Percentiles rank a stretch among this genome's conserved stretches.
phyloP scores from a whole-genome alignment of 2,113 vertebrate genomes.

The Numenius arquata region DNA sequence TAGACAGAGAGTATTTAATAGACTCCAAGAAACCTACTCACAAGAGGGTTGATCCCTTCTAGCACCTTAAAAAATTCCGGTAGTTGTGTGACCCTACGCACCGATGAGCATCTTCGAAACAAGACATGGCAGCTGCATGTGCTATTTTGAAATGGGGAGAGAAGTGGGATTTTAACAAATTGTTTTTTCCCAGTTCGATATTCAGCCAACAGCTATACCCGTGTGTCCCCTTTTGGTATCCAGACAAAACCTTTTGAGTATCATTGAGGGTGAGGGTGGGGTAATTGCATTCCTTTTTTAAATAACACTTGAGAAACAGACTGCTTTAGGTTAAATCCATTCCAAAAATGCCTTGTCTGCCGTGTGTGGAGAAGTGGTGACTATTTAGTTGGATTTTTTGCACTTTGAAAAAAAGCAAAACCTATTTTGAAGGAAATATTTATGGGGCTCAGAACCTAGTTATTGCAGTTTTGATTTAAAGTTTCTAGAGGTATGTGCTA shows the following conservation, averaged over 20 bases:
- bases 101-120: not conserved
- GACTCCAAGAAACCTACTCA: slow-evolving; percentile 48
- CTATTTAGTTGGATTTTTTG: slow-evolving; percentile 65
- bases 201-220: not conserved
- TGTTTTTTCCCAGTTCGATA: not conserved
- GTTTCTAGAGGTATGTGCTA: not conserved
- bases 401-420: slow-evolving; percentile 65
- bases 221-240: not conserved
- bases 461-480: slow-evolving; percentile 71
- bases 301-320: not conserved
- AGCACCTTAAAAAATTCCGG: not conserved
- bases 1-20: slow-evolving; percentile 69
- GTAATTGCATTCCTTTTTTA: slow-evolving; percentile 8
- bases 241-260: not conserved
- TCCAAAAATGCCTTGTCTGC: slow-evolving; percentile 34
- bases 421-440: slow-evolving; percentile 69
- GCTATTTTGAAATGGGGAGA: not conserved
- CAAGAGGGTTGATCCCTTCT: not conserved
- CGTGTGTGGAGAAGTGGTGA: not conserved
- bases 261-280: not conserved
- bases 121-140: slow-evolving; percentile 63
- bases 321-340: not conserved
- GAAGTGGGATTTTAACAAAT: not conserved
- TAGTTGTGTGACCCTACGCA: not conserved
- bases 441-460: slow-evolving; percentile 41